Evolutionary conservation across 2,888 invertebrate species (phyloP).

Genomic region (Acrobasis suavella): DNA sequence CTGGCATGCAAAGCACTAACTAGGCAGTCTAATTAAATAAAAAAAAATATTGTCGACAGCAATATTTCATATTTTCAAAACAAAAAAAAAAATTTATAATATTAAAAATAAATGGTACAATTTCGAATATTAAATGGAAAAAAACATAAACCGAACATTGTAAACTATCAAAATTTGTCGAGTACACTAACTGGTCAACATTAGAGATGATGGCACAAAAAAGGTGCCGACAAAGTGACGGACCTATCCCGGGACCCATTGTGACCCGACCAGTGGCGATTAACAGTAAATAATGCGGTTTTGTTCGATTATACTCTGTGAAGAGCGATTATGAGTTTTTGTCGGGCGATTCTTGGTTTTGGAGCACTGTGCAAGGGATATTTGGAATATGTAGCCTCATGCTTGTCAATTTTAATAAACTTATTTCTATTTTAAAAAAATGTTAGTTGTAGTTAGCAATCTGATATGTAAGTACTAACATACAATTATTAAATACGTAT

Average conservation of each 20-base stretch:
- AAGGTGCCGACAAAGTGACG: constrained; percentile 66
- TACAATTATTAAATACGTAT: no score
- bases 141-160: neutral
- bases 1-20: no score
- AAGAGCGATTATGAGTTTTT: constrained; percentile 45
- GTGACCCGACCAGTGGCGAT: constrained; percentile 48
- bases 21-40: no score
- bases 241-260: constrained; percentile 52
- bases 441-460: no score
- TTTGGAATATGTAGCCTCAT: neutral
- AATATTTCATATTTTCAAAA: no score
- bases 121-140: no score
- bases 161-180: constrained; percentile 32
- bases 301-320: constrained; percentile 39
- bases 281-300: constrained; percentile 63
- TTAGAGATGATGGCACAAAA: constrained; percentile 57
- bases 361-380: constrained; percentile 34
- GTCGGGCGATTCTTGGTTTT: constrained; percentile 34
- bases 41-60: no score
- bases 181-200: constrained; percentile 53
- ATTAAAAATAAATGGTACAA: no score
- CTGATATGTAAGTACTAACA: no score
- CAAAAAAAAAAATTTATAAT: no score
- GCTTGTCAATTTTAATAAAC: no score
- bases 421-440: no score